Evolutionary conservation across 2,797 vertebrate genomes (phyloP).

Genomic region (Crenichthys baileyi): DNA sequence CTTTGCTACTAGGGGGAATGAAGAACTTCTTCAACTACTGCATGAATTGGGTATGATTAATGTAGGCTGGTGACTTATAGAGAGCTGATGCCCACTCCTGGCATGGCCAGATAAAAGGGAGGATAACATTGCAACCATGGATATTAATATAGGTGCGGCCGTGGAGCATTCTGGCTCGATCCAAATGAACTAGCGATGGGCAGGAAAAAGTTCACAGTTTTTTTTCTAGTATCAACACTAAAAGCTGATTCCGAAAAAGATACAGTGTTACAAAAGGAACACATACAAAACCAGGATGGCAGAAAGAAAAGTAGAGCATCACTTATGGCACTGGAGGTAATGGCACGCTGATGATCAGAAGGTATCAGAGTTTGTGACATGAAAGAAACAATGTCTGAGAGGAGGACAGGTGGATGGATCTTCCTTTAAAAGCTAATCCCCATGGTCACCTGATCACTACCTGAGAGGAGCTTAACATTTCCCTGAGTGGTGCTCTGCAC

Average conservation of each 20-base stretch:
- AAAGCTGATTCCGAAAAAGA: not conserved
- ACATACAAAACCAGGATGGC: not conserved
- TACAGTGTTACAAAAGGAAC: not conserved
- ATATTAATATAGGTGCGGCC: not conserved
- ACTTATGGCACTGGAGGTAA: not conserved
- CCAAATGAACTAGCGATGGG: not conserved
- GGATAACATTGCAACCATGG: not conserved
- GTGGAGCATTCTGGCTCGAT: not conserved
- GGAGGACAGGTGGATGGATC: not conserved
- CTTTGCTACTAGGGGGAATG: too few relatives aligned
- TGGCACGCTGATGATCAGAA: not conserved
- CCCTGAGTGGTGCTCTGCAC: too few relatives aligned
- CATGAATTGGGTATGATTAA: too few relatives aligned
- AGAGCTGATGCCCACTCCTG: too few relatives aligned
- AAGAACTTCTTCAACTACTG: too few relatives aligned
- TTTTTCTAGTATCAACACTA: too few relatives aligned
- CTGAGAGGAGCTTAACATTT: not conserved
- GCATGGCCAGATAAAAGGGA: too few relatives aligned
- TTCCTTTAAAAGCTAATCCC: not conserved
- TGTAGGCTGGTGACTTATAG: too few relatives aligned
- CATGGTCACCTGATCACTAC: not conserved
- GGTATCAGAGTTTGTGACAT: not conserved
- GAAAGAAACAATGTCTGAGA: not conserved
- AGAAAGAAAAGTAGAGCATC: not conserved
- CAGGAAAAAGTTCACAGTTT: not conserved